Base-by-base conservation (phyloP, 2,888 invertebrate genomes). In the Cylindroiulus punctatus region DNA sequence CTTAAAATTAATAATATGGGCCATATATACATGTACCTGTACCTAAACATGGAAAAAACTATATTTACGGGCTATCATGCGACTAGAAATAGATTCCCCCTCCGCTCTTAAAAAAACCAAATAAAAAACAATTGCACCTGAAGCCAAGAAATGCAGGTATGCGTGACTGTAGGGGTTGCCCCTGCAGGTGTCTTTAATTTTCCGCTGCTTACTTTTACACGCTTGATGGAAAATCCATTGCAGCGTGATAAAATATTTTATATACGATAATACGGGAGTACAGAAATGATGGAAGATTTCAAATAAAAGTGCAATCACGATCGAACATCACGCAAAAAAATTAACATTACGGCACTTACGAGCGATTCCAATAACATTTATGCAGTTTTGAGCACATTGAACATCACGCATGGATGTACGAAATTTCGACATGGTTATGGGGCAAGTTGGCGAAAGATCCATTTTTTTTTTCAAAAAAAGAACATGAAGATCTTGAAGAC, bases 181-280 rank as follows among this genome's bases (percentile, higher is more conserved):
- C 52, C 52, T 52, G 52, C 52, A 52, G 52, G 52, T 52, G 52
- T 52, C 52, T 52, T 52, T 52, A 52, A 52, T 52, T 52, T 52
- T 52, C 52, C 52, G 52, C 52, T 52, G 52, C n/a, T n/a, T 52
- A 52, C 52, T 52, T 52, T 52, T 52, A 52, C n/a, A 52, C 52
- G 52, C 19, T 52, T 52, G 52, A 7, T 19, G 12, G 52, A 52
- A 52, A 52, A n/a, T 52, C 52, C 52, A 52, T 7, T 52, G 0
- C 17, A n/a, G 52, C 17, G 17, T 52, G 17, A 52, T 52, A 52
- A n/a, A 17, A 52, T 52, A 52, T 52, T 52, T 52, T n/a, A 3
- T 52, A 19, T 19, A 19, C n/a, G n/a, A 52, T 2, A 12, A 19
- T 52, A 12, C 52, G 19, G 5, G n/a, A n/a, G 52, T 19, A 42